Conservation (phyloP, 2,797 vertebrate genomes). For the Centropyge bicolor region DNA sequence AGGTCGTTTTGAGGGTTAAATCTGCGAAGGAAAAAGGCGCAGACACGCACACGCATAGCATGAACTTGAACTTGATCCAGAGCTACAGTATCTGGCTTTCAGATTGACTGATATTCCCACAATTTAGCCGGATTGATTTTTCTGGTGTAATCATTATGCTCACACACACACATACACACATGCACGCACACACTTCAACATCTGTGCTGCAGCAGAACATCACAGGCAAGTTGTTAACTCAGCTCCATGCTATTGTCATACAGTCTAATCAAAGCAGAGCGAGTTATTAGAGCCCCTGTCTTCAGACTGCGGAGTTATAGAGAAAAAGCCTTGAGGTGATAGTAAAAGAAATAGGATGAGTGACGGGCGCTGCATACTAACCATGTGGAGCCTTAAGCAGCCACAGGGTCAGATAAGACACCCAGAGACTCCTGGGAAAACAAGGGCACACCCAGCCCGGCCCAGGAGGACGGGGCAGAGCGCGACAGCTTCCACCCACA, state of each 20-base stretch:
- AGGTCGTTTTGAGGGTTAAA: constrained; percentile 65
- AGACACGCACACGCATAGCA: background rate
- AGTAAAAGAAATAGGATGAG: constrained; percentile 38
- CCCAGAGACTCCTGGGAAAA: constrained; percentile 34
- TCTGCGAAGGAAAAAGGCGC: constrained; percentile 10
- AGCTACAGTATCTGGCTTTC: constrained; percentile 37
- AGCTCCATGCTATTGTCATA: background rate
- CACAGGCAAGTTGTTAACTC: constrained; percentile 4
- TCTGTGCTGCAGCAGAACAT: constrained; percentile 45
- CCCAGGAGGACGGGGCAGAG: constrained; percentile 35
- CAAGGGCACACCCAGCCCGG: constrained; percentile 22
- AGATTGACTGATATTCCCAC: constrained; percentile 24
- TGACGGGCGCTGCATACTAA: constrained; percentile 35
- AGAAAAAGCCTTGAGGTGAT: constrained; percentile 26
- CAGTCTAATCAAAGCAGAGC: constrained; percentile 1
- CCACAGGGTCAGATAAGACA: constrained; percentile 57
- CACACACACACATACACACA: constrained; percentile 9
- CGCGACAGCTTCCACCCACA: constrained; percentile 45
- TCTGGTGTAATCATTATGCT: constrained; percentile 10
- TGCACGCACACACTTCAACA: constrained; percentile 25
- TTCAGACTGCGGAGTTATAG: background rate
- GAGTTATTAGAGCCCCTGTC: background rate
- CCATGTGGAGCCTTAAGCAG: constrained; percentile 36
- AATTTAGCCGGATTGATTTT: constrained; percentile 36
- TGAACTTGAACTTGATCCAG: constrained; percentile 35